Conservation (phyloP, 2,797 vertebrate species). For the Gymnocypris eckloni region DNA sequence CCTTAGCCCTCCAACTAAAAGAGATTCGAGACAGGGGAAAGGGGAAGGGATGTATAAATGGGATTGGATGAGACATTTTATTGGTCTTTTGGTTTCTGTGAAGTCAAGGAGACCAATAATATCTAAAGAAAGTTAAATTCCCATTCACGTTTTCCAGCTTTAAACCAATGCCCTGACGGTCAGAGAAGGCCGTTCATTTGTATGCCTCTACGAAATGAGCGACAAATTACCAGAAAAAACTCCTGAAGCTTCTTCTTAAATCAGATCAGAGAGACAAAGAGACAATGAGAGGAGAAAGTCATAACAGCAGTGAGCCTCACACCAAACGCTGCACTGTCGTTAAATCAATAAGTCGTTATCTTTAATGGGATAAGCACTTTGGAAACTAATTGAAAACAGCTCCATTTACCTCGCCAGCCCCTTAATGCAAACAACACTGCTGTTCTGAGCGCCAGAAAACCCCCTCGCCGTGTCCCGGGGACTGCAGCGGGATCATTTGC, state of each 20-base stretch:
- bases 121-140: background rate
- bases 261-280: conserved; percentile 18
- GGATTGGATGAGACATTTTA: background rate
- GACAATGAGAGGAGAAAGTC: conserved; percentile 59
- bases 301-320: conserved; percentile 88
- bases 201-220: background rate
- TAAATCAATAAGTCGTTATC: conserved; percentile 99
- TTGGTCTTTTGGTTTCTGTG: background rate
- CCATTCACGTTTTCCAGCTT: background rate
- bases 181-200: background rate
- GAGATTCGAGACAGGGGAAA: no score
- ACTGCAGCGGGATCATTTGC: conserved; percentile 64
- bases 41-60: no score
- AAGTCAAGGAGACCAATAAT: background rate
- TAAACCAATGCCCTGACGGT: background rate
- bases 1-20: no score
- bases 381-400: conserved; percentile 99
- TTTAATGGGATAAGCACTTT: conserved; percentile 99
- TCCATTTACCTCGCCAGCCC: conserved; percentile 91
- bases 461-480: conserved; percentile 44
- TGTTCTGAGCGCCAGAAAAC: conserved; percentile 67
- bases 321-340: conserved; percentile 95
- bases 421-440: conserved; percentile 87
- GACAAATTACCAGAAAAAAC: background rate
- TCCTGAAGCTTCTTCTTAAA: background rate